Percentiles rank a stretch among this genome's conserved stretches.
phyloP scores from a whole-genome alignment of 2,888 invertebrate genomes.

The Drosophila engyochracea region DNA sequence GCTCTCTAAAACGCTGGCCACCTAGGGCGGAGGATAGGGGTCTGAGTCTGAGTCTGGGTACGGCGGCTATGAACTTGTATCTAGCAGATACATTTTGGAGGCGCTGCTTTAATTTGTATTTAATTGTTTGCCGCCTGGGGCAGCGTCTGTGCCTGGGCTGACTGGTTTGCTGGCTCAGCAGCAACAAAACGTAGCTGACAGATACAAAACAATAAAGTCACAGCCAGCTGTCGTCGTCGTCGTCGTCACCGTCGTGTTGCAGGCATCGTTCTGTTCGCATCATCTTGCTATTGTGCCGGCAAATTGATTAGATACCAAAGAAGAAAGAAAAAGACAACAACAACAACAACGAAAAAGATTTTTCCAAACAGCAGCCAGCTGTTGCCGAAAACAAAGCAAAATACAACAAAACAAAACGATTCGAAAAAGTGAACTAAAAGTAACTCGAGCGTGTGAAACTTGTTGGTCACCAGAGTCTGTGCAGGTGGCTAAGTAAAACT shows the following conservation, averaged over 20 bases:
- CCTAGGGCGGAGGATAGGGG: not conserved
- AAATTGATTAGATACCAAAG: conserved; percentile 52
- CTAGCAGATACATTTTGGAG: conserved; percentile 24
- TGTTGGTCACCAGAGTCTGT: conserved; percentile 15
- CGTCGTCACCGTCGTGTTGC: not conserved
- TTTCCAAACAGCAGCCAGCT: conserved; percentile 37
- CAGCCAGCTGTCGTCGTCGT: conserved; percentile 39
- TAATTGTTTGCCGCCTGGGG: conserved; percentile 34
- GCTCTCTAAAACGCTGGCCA: conserved; percentile 2
- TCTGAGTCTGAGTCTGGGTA: conserved; percentile 1
- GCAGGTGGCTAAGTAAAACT: conserved; percentile 36
- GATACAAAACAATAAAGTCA: conserved; percentile 56
- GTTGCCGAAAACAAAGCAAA: conserved; percentile 34
- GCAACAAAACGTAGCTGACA: conserved; percentile 23
- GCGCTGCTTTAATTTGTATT: conserved; percentile 48
- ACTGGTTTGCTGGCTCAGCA: conserved; percentile 14
- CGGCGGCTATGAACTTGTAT: not conserved
- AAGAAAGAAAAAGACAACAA: not conserved
- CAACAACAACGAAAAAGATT: conserved; percentile 7
- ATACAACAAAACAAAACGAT: conserved; percentile 7
- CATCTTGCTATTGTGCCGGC: conserved; percentile 39
- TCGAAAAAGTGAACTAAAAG: conserved; percentile 16
- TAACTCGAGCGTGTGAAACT: conserved; percentile 53
- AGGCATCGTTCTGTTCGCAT: conserved; percentile 15
- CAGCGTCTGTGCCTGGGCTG: not conserved